Percentiles rank a stretch among this genome's conserved stretches.
Conservation (phyloP, 1,140 invertebrate genomes). For the Fopius arisanus region DNA sequence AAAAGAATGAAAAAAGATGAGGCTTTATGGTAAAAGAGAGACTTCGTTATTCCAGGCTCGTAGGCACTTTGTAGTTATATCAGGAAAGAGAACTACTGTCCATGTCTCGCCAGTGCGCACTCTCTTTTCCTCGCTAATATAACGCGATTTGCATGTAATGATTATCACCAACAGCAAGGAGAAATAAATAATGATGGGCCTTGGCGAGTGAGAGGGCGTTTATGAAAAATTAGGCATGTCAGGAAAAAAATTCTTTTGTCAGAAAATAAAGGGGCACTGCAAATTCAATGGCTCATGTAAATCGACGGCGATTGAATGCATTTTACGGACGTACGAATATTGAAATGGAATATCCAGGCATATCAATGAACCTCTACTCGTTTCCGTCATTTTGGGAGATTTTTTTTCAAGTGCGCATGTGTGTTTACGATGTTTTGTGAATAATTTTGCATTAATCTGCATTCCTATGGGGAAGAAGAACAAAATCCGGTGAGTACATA, state of each 20-base stretch:
- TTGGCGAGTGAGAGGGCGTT: no score
- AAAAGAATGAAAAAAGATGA: background rate
- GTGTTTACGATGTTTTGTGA: background rate
- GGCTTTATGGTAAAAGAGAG: background rate
- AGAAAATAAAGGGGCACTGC: background rate
- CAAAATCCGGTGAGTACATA: background rate
- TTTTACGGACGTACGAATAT: background rate
- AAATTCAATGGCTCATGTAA: background rate
- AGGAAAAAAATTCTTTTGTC: background rate
- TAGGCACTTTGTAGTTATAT: background rate
- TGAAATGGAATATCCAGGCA: background rate
- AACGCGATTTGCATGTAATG: background rate
- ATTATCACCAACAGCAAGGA: no score
- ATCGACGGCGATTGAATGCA: background rate
- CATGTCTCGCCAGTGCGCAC: background rate
- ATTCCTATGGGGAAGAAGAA: no score
- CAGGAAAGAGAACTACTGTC: background rate
- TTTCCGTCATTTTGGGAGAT: background rate
- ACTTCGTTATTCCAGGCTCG: background rate
- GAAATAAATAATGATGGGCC: no score
- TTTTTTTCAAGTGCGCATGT: background rate
- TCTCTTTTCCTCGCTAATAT: background rate
- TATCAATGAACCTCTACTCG: conserved; percentile 1
- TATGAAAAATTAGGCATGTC: background rate
- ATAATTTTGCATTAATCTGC: background rate